Base-by-base conservation (phyloP, 2,888 invertebrate species). In the Ommatoiulus sabulosus region DNA sequence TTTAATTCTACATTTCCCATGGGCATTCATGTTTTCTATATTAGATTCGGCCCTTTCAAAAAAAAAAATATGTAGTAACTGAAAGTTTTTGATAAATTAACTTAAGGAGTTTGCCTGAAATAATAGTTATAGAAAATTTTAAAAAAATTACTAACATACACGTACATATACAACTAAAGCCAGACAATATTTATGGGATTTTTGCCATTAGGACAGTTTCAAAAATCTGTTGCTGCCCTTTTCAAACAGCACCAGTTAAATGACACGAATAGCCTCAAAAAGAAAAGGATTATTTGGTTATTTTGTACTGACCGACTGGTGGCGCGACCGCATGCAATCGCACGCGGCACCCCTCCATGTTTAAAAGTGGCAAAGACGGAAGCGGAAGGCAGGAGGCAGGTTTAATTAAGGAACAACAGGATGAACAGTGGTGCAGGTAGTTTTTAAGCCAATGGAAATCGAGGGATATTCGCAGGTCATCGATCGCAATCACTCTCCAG, bases 401-500 rank as follows among this genome's bases (percentile, higher is more conserved):
- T 87, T 87, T 52, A 72, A 24, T 17, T 44, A 87, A 87, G 52
- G 44, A 44, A 87, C 87, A 44, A 87, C 17, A n/a, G 44, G 87
- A 87, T 72, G 87, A 87, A 72, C 44, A 72, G 44, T 87, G 52
- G 63, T 72, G 87, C 86, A 86, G 86, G 86, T 48, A 35, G 84
- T 15, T 44, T 80, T 85, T n/a, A 44, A 24, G 80, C 80, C 80
- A 80, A 35, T 24, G 80, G 80, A 24, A 43, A 43, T 80, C 80
- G 80, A 80, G 80, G 80, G 80, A 5, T 80, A 80, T n/a, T 17
- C 80, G 80, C 35, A 35, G 80, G 24, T 86, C 86, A 86, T 72
- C 86, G 48, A 43, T 24, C 44, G 44, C 44, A 86, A 46, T 88
- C 85, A 88, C 86, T 88, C 85, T 87, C 88, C 88, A 72, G 44